Percentiles rank a stretch among this genome's conserved stretches.
Evolutionary conservation across 2,113 vertebrate species (phyloP).

Genomic region (Nerophis ophidion): DNA sequence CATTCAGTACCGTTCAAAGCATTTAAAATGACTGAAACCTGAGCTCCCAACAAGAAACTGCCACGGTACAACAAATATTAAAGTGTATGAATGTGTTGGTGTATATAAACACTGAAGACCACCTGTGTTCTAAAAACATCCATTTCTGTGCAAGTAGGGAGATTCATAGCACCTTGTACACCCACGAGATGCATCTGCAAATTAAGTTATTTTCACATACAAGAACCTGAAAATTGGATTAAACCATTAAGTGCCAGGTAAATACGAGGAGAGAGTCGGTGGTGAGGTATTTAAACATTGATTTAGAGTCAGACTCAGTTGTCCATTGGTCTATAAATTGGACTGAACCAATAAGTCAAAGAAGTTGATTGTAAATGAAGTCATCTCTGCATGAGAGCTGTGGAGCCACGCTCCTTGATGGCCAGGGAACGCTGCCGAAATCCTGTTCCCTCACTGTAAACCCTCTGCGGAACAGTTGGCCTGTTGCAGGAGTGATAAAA

Average conservation of each 20-base stretch:
- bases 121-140: slow-evolving; percentile 14
- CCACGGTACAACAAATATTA: slow-evolving; percentile 54
- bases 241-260: background rate
- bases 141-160: slow-evolving; percentile 3
- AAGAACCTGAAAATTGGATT: slow-evolving; percentile 17
- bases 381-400: slow-evolving; percentile 60
- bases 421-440: slow-evolving; percentile 48
- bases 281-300: slow-evolving; percentile 78
- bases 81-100: slow-evolving; percentile 51
- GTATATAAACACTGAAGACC: slow-evolving; percentile 48
- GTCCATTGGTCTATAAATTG: slow-evolving; percentile 71
- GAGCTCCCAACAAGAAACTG: slow-evolving; percentile 45
- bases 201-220: slow-evolving; percentile 7
- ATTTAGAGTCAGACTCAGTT: slow-evolving; percentile 84
- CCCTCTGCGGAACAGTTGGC: slow-evolving; percentile 41
- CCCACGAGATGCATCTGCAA: slow-evolving; percentile 7
- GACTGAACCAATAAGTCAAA: slow-evolving; percentile 57
- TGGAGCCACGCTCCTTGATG: slow-evolving; percentile 48
- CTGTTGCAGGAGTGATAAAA: slow-evolving; percentile 56
- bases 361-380: slow-evolving; percentile 49
- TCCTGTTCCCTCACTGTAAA: slow-evolving; percentile 67
- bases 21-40: slow-evolving; percentile 49
- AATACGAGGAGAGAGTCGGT: slow-evolving; percentile 73
- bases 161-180: slow-evolving; percentile 30
- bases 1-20: slow-evolving; percentile 41